phyloP scores from a whole-genome alignment of 2,797 vertebrate species.

The Cyclura pinguis region DNA sequence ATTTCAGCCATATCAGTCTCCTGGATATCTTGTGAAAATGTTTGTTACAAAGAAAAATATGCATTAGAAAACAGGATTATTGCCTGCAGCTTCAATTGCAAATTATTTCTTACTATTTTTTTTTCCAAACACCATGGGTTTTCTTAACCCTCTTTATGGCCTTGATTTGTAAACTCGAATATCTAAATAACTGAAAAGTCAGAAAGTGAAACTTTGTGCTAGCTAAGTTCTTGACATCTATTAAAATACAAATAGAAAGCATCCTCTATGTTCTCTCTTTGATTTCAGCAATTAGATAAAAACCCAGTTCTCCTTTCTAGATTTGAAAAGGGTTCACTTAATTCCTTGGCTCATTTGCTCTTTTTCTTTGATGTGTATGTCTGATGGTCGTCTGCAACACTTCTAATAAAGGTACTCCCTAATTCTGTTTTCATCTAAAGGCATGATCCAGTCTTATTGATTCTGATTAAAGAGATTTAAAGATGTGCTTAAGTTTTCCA shows the following conservation, averaged over 20 bases:
- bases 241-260: constrained; percentile 19
- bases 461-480: constrained; percentile 8
- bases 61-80: not conserved
- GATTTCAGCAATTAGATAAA: constrained; percentile 19
- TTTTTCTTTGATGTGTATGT: not conserved
- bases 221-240: not conserved
- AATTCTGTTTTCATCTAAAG: constrained; percentile 4
- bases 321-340: constrained; percentile 3
- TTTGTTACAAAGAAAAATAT: not conserved
- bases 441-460: not conserved
- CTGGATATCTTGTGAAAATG: not conserved
- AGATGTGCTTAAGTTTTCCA: not conserved
- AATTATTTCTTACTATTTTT: not conserved
- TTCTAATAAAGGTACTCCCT: not conserved
- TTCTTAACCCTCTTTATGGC: not conserved
- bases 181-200: not conserved
- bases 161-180: not conserved
- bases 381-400: not conserved
- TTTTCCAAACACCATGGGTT: not conserved
- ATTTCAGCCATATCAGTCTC: constrained; percentile 20
- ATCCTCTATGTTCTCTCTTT: not conserved
- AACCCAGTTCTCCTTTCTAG: not conserved
- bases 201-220: constrained; percentile 5
- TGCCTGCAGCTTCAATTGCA: not conserved
- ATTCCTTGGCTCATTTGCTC: constrained; percentile 10